Percentiles rank a stretch among this genome's conserved stretches.
These are phyloP conservation scores for Yponomeuta sedellus DNA, from an alignment of 2,888 invertebrate species.

Conservation along the genomic window DNA sequence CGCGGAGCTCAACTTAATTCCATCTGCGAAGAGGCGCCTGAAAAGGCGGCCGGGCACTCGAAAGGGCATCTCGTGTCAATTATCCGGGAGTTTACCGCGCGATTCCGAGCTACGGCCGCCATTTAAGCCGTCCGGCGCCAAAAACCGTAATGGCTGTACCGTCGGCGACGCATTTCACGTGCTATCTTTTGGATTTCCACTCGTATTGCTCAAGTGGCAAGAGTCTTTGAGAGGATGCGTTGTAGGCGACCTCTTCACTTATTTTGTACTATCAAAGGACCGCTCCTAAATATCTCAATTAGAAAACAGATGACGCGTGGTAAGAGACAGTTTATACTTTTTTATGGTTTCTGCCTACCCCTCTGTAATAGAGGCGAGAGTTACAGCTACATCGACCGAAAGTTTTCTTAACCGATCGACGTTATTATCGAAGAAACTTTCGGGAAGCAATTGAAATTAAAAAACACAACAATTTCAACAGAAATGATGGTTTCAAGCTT, in stretches of 20 bases:
- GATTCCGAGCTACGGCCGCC: constrained; percentile 60
- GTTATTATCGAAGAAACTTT: too few relatives aligned
- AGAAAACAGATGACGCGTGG: constrained; percentile 56
- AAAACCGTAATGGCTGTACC: constrained; percentile 17
- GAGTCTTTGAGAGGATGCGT: not conserved
- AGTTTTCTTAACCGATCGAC: too few relatives aligned
- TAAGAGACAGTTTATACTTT: not conserved
- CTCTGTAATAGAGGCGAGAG: too few relatives aligned
- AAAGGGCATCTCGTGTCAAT: constrained; percentile 49
- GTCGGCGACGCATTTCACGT: constrained; percentile 48
- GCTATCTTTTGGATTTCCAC: not conserved
- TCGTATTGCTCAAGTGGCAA: not conserved
- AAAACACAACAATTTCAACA: too few relatives aligned
- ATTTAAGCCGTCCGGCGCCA: constrained; percentile 49
- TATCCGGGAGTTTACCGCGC: constrained; percentile 61
- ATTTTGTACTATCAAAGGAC: constrained; percentile 17
- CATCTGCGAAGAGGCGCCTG: not conserved
- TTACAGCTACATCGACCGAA: too few relatives aligned
- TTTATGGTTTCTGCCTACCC: too few relatives aligned
- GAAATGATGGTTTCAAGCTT: too few relatives aligned
- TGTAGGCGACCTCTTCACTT: not conserved
- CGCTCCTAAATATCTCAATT: constrained; percentile 66
- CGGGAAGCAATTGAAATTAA: too few relatives aligned
- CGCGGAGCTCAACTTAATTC: not conserved
- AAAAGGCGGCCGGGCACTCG: not conserved